Conservation (phyloP, 1,140 invertebrate species). For the Ditylenchus dipsaci region DNA sequence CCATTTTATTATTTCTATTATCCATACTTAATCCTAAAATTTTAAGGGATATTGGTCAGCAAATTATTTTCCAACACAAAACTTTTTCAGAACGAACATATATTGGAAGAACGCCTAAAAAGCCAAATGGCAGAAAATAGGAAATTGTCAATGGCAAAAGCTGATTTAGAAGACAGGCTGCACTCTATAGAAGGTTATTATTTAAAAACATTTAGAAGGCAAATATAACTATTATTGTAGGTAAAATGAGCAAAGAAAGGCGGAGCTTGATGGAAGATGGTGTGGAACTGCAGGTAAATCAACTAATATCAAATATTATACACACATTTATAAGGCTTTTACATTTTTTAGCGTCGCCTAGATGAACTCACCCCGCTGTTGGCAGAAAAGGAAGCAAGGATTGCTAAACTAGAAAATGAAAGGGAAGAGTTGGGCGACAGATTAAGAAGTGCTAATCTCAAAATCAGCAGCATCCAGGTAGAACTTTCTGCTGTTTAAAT, state of each 20-base stretch:
- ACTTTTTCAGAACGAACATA: conserved; percentile 27
- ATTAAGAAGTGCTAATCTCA: conserved; percentile 24
- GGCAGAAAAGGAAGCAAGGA: conserved; percentile 46
- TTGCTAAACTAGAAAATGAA: conserved; percentile 36
- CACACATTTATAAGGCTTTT: no score
- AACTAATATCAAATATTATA: no score
- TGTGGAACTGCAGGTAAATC: conserved; percentile 39
- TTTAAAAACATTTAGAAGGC: neutral
- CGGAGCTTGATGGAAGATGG: conserved; percentile 35
- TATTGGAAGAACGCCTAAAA: conserved; percentile 26
- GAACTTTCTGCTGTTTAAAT: neutral
- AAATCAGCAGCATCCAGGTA: conserved; percentile 21
- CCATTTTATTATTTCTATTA: no score
- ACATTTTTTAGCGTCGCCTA: conserved; percentile 8
- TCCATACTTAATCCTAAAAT: no score
- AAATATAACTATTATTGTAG: neutral
- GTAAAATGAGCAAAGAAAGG: conserved; percentile 14
- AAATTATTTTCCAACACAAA: neutral
- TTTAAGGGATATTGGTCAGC: no score
- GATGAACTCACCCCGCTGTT: conserved; percentile 45
- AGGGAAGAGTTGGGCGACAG: conserved; percentile 17
- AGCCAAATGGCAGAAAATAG: conserved; percentile 19
- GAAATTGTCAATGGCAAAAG: conserved; percentile 19
- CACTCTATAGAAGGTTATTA: neutral
- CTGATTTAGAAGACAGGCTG: conserved; percentile 12